phyloP scores from a whole-genome alignment of 2,797 vertebrate genomes.

The Eulemur coronatus region DNA sequence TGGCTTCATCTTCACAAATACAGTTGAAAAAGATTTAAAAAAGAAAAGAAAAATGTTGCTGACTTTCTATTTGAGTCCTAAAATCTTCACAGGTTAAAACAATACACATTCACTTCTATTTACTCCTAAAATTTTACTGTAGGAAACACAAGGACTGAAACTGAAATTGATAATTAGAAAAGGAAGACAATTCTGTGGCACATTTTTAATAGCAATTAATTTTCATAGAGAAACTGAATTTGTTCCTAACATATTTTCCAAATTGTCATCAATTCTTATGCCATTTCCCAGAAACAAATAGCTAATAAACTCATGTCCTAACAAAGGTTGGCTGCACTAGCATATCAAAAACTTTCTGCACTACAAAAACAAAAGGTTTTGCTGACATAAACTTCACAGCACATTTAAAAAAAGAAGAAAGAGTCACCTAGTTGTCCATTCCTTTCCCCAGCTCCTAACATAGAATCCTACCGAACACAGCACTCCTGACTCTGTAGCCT shows the following conservation, averaged over 20 bases:
- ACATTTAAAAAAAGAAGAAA: background rate
- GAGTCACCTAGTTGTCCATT: background rate
- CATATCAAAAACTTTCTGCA: background rate
- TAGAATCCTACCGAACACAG: background rate
- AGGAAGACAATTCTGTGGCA: background rate
- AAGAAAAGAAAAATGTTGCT: background rate
- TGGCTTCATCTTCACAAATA: background rate
- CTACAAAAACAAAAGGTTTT: slow-evolving; percentile 6
- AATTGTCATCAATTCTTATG: background rate
- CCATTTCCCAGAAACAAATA: background rate
- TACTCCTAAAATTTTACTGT: background rate
- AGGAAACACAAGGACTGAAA: background rate
- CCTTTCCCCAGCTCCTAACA: background rate
- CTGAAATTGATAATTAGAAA: background rate
- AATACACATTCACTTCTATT: background rate
- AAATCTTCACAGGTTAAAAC: background rate
- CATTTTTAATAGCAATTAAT: background rate
- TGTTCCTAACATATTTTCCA: slow-evolving; percentile 31
- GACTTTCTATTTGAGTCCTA: background rate
- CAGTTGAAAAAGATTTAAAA: background rate
- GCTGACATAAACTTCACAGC: background rate
- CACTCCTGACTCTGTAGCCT: background rate
- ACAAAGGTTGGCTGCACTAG: background rate
- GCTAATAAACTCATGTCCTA: background rate
- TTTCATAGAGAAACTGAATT: slow-evolving; percentile 10